These are phyloP conservation scores for Poecile atricapillus DNA, from an alignment of 2,113 vertebrate genomes.

Conservation along the genomic window DNA sequence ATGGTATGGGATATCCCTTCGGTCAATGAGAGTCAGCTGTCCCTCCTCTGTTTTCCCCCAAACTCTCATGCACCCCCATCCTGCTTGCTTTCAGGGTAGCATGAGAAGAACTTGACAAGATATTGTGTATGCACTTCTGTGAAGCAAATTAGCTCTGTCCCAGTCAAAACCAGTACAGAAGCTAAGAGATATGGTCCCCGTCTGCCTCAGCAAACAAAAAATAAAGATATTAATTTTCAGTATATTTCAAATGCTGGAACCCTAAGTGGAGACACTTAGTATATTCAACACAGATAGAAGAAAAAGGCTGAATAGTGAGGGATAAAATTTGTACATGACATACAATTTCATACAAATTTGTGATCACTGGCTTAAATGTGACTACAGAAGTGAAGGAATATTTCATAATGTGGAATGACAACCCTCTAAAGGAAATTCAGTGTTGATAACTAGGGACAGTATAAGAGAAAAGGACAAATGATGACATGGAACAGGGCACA, in stretches of 20 bases:
- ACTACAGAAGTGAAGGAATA: not conserved
- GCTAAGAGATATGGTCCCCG: not conserved
- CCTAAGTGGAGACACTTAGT: not conserved
- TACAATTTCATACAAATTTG: not conserved
- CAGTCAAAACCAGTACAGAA: not conserved
- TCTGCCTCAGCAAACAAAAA: not conserved
- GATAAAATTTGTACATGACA: not conserved
- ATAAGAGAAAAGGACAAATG: not conserved
- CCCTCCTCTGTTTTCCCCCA: accelerated
- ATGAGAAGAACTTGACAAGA: not conserved
- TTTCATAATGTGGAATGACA: not conserved
- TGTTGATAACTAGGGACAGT: not conserved
- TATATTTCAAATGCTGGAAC: not conserved
- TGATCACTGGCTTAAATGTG: not conserved
- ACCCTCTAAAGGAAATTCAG: not conserved
- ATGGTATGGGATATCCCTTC: not conserved
- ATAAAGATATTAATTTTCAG: not conserved
- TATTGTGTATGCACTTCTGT: accelerated
- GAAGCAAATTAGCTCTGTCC: not conserved
- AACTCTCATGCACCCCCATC: accelerated
- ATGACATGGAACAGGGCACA: not conserved
- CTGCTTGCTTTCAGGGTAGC: accelerated
- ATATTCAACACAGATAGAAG: not conserved
- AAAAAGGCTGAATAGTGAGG: not conserved
- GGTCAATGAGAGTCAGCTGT: not conserved